A percentile compares a stretch with the other conserved stretches of the same genome.
These are phyloP conservation scores for Pomacea canaliculata DNA, from an alignment of 2,888 invertebrate genomes.

Conservation along the genomic window DNA sequence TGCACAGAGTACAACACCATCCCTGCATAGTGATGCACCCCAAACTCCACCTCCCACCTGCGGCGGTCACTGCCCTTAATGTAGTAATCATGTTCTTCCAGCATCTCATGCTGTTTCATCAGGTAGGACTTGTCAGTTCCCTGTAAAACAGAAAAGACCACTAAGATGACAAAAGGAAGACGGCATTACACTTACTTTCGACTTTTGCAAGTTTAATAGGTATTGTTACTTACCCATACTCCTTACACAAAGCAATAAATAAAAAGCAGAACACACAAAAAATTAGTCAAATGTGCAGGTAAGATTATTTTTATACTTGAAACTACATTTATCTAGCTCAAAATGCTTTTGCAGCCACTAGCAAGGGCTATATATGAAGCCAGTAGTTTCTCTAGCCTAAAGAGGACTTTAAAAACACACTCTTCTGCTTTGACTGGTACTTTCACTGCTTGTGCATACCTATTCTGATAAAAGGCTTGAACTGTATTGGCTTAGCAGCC, in stretches of 20 bases:
- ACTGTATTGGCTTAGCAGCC: too few relatives aligned
- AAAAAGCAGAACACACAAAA: too few relatives aligned
- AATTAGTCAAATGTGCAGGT: too few relatives aligned
- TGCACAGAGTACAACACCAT: slow-evolving; percentile 53
- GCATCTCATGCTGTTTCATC: slow-evolving; percentile 57
- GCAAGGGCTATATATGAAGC: too few relatives aligned
- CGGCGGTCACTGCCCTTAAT: slow-evolving; percentile 58
- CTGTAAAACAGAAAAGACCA: slow-evolving; percentile 34
- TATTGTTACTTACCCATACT: not conserved
- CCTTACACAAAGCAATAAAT: not conserved
- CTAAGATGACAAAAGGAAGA: not conserved
- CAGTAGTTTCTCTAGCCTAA: too few relatives aligned
- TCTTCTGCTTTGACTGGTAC: too few relatives aligned
- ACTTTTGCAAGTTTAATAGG: not conserved
- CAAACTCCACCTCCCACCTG: slow-evolving; percentile 60
- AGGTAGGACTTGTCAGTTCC: slow-evolving; percentile 61
- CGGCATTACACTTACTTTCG: not conserved
- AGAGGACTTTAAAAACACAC: too few relatives aligned
- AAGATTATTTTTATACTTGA: too few relatives aligned
- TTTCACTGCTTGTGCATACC: too few relatives aligned
- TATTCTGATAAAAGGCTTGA: too few relatives aligned
- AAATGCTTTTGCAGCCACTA: too few relatives aligned
- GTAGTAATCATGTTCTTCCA: slow-evolving; percentile 54
- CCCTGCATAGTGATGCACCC: slow-evolving; percentile 61
- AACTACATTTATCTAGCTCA: too few relatives aligned